Conservation (phyloP, 2,888 invertebrate genomes). For the Scaptomyza flava region DNA sequence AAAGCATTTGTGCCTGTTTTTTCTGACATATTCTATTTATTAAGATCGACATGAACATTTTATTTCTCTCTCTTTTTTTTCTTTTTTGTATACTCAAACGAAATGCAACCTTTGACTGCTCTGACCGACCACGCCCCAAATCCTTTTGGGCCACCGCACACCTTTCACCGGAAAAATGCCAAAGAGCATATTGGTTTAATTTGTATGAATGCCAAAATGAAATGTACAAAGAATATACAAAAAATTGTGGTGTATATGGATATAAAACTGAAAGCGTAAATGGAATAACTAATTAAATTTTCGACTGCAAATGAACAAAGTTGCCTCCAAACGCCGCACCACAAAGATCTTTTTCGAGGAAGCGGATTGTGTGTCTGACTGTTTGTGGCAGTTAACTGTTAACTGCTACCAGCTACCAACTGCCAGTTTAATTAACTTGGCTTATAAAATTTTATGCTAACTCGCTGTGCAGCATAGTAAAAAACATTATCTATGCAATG, state of each 20-base stretch:
- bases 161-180: constrained; percentile 38
- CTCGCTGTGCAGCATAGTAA: constrained; percentile 49
- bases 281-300: constrained; percentile 78
- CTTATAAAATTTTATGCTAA: constrained; percentile 72
- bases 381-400: constrained; percentile 46
- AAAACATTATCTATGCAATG: constrained; percentile 64
- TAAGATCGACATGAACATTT: constrained; percentile 25
- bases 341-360: constrained; percentile 14
- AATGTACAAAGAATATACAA: constrained; percentile 18
- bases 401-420: constrained; percentile 48
- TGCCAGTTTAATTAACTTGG: constrained; percentile 72
- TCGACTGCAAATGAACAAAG: constrained; percentile 69
- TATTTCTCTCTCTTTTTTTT: background rate
- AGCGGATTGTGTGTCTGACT: constrained; percentile 23
- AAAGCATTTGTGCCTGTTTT: constrained; percentile 12
- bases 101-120: constrained; percentile 11
- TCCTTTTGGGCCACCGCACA: constrained; percentile 48
- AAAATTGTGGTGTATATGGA: constrained; percentile 1
- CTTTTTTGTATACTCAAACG: constrained; percentile 22
- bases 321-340: constrained; percentile 29
- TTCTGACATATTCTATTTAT: constrained; percentile 16
- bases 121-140: constrained; percentile 5
- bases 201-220: constrained; percentile 47
- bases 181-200: constrained; percentile 41
- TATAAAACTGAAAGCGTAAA: constrained; percentile 49